phyloP scores from a whole-genome alignment of 2,797 vertebrate species.

The Trematomus bernacchii region DNA sequence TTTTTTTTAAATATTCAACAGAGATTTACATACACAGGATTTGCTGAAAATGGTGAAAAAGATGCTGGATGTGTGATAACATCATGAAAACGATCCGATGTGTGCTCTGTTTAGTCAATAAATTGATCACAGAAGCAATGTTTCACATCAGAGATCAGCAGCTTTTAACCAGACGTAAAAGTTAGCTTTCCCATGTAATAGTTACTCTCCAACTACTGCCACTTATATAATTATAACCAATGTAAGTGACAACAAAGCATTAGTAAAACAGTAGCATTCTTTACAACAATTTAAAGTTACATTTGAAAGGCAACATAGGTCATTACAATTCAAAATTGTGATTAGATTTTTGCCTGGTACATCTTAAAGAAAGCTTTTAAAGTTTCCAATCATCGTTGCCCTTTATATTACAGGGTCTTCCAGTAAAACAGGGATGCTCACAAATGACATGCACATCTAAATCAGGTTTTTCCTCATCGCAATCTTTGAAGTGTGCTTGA shows the following conservation, averaged over 20 bases:
- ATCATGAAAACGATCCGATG: neutral
- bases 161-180: neutral
- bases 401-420: constrained; percentile 24
- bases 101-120: neutral
- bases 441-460: constrained; percentile 62
- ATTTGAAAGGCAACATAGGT: constrained; percentile 3
- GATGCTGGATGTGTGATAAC: neutral
- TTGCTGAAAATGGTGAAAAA: neutral
- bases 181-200: neutral
- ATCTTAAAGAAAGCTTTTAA: constrained; percentile 40
- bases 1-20: neutral
- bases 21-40: neutral
- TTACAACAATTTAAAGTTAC: neutral
- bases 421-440: constrained; percentile 24
- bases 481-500: constrained; percentile 78
- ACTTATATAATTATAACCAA: neutral
- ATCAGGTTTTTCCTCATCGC: constrained; percentile 51
- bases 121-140: neutral
- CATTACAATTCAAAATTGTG: constrained; percentile 26
- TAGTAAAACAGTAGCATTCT: neutral
- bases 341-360: constrained; percentile 15
- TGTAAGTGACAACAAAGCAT: neutral
- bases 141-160: neutral
- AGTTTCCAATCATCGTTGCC: constrained; percentile 25
- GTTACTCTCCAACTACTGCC: neutral